A percentile compares a stretch with the other conserved stretches of the same genome.
Evolutionary conservation across 1,140 invertebrate genomes (phyloP).

Genomic region (Parapsyche elsis): DNA sequence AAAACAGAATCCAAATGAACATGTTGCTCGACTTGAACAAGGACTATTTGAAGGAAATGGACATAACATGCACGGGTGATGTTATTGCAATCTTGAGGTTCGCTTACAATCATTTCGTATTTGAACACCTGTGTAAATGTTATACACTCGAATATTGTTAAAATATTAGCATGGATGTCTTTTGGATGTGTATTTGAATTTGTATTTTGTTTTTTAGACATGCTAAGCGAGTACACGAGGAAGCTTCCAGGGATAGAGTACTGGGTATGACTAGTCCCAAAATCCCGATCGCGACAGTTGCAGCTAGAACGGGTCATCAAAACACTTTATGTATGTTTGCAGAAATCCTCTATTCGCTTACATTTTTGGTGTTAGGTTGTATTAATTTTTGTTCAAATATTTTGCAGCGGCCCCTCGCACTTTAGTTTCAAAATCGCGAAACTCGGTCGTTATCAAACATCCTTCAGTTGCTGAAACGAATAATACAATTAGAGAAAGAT

Average conservation of each 20-base stretch:
- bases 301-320: slow-evolving; percentile 55
- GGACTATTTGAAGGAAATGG: slow-evolving; percentile 86
- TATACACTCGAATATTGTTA: slow-evolving; percentile 12
- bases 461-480: slow-evolving; percentile 21
- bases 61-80: slow-evolving; percentile 84
- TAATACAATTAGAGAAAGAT: slow-evolving; percentile 43
- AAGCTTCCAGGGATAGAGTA: slow-evolving; percentile 69
- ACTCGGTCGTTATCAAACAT: background rate
- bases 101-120: background rate
- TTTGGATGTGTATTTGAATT: background rate
- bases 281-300: slow-evolving; percentile 63
- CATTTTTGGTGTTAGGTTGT: too few species aligned
- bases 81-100: slow-evolving; percentile 81
- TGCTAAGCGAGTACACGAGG: slow-evolving; percentile 78
- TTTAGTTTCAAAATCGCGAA: slow-evolving; percentile 54
- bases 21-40: slow-evolving; percentile 86
- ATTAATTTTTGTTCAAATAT: background rate
- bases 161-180: background rate
- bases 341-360: too few species aligned
- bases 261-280: slow-evolving; percentile 61
- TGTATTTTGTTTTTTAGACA: slow-evolving; percentile 67
- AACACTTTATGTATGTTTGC: background rate
- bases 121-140: too few species aligned
- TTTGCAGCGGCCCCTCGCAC: slow-evolving; percentile 60
- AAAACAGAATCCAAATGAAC: slow-evolving; percentile 82